Base-by-base conservation (phyloP, 1,140 invertebrate species). In the Lerema accius region DNA sequence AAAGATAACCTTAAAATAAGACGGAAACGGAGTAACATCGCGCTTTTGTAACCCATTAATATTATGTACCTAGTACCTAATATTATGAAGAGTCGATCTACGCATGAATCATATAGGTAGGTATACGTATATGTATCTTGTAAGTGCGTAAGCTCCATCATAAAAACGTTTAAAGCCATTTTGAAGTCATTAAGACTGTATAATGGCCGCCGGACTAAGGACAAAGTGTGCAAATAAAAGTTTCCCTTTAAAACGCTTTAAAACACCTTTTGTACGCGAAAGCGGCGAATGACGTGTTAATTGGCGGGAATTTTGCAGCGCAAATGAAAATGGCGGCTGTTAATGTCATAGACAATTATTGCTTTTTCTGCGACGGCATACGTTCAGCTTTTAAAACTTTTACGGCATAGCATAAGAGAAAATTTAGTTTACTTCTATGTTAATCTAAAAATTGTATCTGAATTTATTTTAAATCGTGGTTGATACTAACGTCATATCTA, bases 241-340 rank as follows among this genome's bases (percentile, higher is more conserved):
- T 67, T 73, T 80, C 69, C 67, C 67, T 72, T 70, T 56, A 69
- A 78, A 65, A 65, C 7, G 51, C 45, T 56, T 77, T 78, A 74
- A 78, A 78, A 77, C 65, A 46, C 63, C 73, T 73, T 86, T 84
- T 82, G 78, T 80, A 67, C 64, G 69, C 69, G 63, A 69, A 71
- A 70, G 61, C 53, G 28, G 63, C 66, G 71, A 69, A 73, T 67
- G 72, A 80, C 65, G 71, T 84, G 86, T 73, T 85, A 86, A 89
- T 85, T 86, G 83, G 74, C 76, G 77, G 82, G 76, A 76, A 74
- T 77, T 73, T 71, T 70, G 71, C 68, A 64, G 23, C 28, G 61
- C 39, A 67, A 67, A 56, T 60, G 67, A 76, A 73, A 73, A 75
- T 75, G 71, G 71, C 71, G 56, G 65, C 65, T 65, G 69, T 73